Evolutionary conservation across 1,140 invertebrate species (phyloP).

Genomic region (Zaprionus inermis): DNA sequence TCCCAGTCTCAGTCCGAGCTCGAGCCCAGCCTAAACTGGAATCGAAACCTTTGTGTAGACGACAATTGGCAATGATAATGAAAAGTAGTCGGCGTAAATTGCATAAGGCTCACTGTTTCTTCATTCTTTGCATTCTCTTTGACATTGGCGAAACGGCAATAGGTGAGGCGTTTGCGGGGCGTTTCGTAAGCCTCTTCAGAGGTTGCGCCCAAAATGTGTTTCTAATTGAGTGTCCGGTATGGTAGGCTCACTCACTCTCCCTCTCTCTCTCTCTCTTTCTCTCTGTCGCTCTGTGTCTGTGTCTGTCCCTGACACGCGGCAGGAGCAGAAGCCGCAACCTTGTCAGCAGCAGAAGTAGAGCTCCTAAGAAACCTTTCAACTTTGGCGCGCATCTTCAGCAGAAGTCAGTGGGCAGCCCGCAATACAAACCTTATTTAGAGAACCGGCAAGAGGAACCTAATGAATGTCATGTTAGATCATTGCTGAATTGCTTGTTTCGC

Average conservation of each 20-base stretch:
- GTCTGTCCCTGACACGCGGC: slow-evolving; percentile 47
- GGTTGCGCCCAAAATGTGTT: slow-evolving; percentile 68
- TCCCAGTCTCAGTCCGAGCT: background rate
- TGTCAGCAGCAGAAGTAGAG: slow-evolving; percentile 38
- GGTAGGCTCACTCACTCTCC: background rate
- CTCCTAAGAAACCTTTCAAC: slow-evolving; percentile 55
- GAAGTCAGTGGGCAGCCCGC: slow-evolving; percentile 66
- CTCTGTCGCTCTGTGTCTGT: background rate
- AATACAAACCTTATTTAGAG: slow-evolving; percentile 36
- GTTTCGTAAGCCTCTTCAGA: slow-evolving; percentile 78
- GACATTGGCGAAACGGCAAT: too few species aligned
- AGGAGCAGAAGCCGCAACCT: slow-evolving; percentile 66
- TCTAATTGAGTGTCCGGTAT: slow-evolving; percentile 55
- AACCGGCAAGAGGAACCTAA: slow-evolving; percentile 1
- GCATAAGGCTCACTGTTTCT: slow-evolving; percentile 57
- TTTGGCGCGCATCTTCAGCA: slow-evolving; percentile 50
- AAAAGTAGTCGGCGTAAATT: slow-evolving; percentile 74
- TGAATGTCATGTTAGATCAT: slow-evolving; percentile 13
- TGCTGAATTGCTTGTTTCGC: background rate
- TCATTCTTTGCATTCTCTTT: slow-evolving; percentile 47
- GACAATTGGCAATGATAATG: slow-evolving; percentile 60
- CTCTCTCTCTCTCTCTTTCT: slow-evolving; percentile 5
- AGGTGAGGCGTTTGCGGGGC: slow-evolving; percentile 51
- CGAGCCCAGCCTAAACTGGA: slow-evolving; percentile 32
- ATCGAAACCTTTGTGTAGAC: slow-evolving; percentile 46